Percentiles rank a stretch among this genome's conserved stretches.
Conservation (phyloP, 2,888 invertebrate genomes). For the Agrotis segetum region DNA sequence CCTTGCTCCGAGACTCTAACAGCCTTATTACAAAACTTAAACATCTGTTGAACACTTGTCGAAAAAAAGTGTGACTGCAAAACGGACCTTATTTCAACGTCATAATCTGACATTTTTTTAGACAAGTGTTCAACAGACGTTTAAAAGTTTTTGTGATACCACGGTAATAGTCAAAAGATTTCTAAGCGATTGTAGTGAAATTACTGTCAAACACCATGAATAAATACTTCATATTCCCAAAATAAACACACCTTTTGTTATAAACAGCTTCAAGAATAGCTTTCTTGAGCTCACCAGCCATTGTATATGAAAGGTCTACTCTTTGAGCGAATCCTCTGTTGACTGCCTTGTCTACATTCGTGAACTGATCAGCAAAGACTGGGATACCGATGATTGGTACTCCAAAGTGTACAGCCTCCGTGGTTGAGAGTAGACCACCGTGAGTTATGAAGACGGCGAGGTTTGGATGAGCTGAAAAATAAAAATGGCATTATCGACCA, state of each 20-base stretch:
- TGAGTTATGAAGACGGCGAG: slow-evolving; percentile 73
- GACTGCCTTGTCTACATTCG: slow-evolving; percentile 69
- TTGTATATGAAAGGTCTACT: slow-evolving; percentile 67
- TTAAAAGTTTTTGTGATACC: no score
- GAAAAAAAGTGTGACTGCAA: no score
- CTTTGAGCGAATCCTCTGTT: slow-evolving; percentile 70
- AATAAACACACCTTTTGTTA: slow-evolving; percentile 64
- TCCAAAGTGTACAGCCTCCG: slow-evolving; percentile 74
- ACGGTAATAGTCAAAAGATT: no score
- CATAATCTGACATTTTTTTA: no score
- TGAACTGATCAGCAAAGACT: slow-evolving; percentile 74
- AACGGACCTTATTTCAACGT: no score
- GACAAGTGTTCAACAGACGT: no score
- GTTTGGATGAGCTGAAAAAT: slow-evolving; percentile 72
- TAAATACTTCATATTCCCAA: no score
- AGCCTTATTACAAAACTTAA: no score
- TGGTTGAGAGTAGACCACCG: slow-evolving; percentile 75
- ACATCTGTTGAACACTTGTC: no score
- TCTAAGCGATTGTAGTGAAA: no score
- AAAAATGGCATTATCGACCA: neutral
- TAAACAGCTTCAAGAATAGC: slow-evolving; percentile 65
- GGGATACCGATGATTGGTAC: slow-evolving; percentile 77
- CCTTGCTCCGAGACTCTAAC: no score
- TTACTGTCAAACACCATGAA: no score
- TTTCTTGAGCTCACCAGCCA: slow-evolving; percentile 64